Conservation (phyloP, 2,113 vertebrate species). For the Myiagra hebetior region DNA sequence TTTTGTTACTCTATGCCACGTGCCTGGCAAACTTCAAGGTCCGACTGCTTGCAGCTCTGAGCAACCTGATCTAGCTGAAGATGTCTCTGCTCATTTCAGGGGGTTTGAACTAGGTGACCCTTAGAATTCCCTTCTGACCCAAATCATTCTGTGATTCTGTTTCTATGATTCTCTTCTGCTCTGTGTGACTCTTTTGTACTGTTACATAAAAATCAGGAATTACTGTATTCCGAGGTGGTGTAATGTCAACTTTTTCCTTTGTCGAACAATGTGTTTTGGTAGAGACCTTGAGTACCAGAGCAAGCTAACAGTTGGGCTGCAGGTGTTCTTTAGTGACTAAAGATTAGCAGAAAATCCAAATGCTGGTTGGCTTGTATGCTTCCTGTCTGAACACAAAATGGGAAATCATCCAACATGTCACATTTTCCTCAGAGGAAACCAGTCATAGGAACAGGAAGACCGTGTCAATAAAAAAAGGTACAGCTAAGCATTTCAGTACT, state of each 20-base stretch:
- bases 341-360: slow-evolving; percentile 46
- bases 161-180: background rate
- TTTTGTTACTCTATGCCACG: background rate
- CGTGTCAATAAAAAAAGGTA: slow-evolving; percentile 63
- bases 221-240: background rate
- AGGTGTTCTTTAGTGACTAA: slow-evolving; percentile 61
- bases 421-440: slow-evolving; percentile 77
- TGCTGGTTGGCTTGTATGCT: slow-evolving; percentile 43
- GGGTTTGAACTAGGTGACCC: background rate
- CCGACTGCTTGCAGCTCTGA: background rate
- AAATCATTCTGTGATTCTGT: background rate
- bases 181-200: background rate
- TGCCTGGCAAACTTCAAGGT: background rate
- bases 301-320: slow-evolving; percentile 9
- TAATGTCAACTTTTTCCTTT: background rate
- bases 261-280: slow-evolving; percentile 49
- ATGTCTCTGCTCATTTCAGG: background rate
- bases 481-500: slow-evolving; percentile 50
- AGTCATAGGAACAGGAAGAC: slow-evolving; percentile 73
- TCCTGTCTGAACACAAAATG: slow-evolving; percentile 73
- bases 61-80: background rate
- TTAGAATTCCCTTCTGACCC: background rate
- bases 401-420: slow-evolving; percentile 71
- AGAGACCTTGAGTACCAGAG: background rate
- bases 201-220: background rate